Conservation (phyloP, 2,888 invertebrate species). For the Augiades crinisus region DNA sequence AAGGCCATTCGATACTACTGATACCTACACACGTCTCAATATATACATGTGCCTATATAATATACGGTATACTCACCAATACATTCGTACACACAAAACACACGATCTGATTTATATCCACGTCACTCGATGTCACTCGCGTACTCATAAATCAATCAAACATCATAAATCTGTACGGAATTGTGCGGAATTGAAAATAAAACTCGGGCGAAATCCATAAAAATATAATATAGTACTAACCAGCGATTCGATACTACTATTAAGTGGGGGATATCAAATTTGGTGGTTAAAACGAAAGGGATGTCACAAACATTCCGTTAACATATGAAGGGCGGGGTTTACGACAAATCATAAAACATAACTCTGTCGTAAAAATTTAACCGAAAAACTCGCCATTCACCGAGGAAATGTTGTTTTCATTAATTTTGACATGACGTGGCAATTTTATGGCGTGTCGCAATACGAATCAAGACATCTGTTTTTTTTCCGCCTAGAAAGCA, state of each 20-base stretch:
- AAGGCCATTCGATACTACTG: too few species aligned
- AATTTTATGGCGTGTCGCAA: conserved; percentile 16
- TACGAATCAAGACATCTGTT: too few species aligned
- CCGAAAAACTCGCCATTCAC: conserved; percentile 41
- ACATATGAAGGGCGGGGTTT: conserved; percentile 60
- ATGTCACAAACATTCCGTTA: conserved; percentile 54
- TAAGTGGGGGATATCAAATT: conserved; percentile 42
- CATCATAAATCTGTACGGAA: conserved; percentile 20
- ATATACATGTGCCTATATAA: neutral
- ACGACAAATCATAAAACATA: conserved; percentile 63
- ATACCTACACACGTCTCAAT: neutral
- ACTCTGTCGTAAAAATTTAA: conserved; percentile 59
- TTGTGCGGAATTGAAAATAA: conserved; percentile 24
- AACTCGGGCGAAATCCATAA: conserved; percentile 17
- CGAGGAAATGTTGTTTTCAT: conserved; percentile 15
- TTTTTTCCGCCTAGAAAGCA: too few species aligned
- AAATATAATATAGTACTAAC: conserved; percentile 24
- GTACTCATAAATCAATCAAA: conserved; percentile 25
- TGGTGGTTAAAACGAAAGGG: conserved; percentile 45
- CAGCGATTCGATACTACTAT: conserved; percentile 14
- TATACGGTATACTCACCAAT: too few species aligned
- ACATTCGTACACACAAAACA: neutral
- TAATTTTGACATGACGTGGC: conserved; percentile 18
- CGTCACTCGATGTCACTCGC: conserved; percentile 15
- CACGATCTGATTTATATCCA: conserved; percentile 19